Evolutionary conservation across 2,888 invertebrate genomes (phyloP).

Genomic region (Boloria euphrosyne): DNA sequence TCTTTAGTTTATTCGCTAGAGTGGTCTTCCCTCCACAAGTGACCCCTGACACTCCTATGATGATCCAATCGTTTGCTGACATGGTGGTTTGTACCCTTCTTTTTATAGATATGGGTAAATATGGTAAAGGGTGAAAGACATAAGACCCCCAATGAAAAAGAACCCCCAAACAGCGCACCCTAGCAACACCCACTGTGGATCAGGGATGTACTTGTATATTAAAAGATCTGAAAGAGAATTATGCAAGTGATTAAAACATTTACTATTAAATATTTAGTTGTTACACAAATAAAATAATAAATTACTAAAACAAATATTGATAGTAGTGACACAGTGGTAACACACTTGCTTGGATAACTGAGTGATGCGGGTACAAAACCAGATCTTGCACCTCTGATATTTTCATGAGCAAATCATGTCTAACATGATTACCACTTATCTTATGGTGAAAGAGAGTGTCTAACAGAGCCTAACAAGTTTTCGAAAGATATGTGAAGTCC

Average conservation of each 20-base stretch:
- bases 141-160: constrained; percentile 85
- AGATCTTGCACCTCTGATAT: no score
- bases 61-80: constrained; percentile 55
- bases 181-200: constrained; percentile 82
- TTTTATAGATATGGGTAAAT: constrained; percentile 51
- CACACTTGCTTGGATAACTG: no score
- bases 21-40: constrained; percentile 94
- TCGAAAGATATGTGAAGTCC: no score
- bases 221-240: constrained; percentile 67
- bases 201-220: constrained; percentile 77
- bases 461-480: no score
- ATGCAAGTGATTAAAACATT: background rate
- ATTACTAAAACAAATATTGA: no score
- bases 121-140: constrained; percentile 84
- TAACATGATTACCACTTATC: no score
- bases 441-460: no score
- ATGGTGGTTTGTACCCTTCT: constrained; percentile 8
- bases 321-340: no score
- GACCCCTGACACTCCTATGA: constrained; percentile 88
- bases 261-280: no score
- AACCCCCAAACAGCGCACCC: constrained; percentile 84
- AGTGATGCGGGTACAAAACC: no score
- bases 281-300: no score
- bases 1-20: constrained; percentile 81
- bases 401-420: no score